phyloP scores from a whole-genome alignment of 2,888 invertebrate species.

The Sarcophaga subvicina region DNA sequence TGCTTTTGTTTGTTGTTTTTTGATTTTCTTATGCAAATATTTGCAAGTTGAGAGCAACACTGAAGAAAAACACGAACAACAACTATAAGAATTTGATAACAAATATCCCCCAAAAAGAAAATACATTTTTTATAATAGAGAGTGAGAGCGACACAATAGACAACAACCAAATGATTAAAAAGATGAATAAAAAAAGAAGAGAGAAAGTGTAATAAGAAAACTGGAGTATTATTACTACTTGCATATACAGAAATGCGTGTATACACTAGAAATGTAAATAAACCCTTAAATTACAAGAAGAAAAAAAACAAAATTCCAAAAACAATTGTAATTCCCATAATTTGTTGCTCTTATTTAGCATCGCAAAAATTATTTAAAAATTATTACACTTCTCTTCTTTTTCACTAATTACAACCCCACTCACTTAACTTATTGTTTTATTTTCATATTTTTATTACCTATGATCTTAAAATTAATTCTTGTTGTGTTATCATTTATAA shows the following conservation, averaged over 20 bases:
- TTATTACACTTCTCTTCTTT: background rate
- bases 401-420: background rate
- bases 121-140: constrained; percentile 34
- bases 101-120: constrained; percentile 38
- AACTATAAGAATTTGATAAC: constrained; percentile 14
- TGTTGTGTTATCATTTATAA: background rate
- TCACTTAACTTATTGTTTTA: background rate
- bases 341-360: constrained; percentile 33
- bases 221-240: too few relatives aligned
- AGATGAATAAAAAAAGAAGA: background rate
- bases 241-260: too few relatives aligned
- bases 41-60: constrained; percentile 42
- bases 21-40: constrained; percentile 56
- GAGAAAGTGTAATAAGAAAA: too few relatives aligned
- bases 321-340: constrained; percentile 3
- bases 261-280: constrained; percentile 16
- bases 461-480: constrained; percentile 32
- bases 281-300: constrained; percentile 13
- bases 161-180: constrained; percentile 21
- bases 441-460: too few relatives aligned
- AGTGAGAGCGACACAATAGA: background rate
- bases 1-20: background rate
- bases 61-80: background rate
- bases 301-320: constrained; percentile 20
- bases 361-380: background rate